Evolutionary conservation across 2,797 vertebrate genomes (phyloP).

Genomic region (Labroides dimidiatus): DNA sequence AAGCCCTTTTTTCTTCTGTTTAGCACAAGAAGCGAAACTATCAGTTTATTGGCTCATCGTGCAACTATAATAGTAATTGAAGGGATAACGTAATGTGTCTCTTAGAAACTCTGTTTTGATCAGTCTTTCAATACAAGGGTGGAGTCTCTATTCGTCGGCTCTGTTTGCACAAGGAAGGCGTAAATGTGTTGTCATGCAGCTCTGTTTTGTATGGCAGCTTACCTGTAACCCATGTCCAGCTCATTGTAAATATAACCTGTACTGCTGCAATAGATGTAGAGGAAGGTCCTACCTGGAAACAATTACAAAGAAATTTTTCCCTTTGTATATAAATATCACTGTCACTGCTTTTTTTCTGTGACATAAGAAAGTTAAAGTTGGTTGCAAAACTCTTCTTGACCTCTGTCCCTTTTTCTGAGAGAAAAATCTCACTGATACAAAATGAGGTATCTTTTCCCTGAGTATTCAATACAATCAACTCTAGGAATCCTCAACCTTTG

Average conservation of each 20-base stretch:
- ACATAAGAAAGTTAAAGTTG: constrained; percentile 10
- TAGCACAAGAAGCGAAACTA: background rate
- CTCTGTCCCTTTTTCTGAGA: constrained; percentile 16
- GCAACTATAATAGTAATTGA: background rate
- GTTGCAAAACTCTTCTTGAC: constrained; percentile 28
- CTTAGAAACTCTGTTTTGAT: constrained; percentile 15
- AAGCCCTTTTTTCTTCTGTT: no score
- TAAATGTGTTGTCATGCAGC: constrained; percentile 18
- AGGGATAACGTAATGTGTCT: constrained; percentile 3
- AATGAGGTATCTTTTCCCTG: constrained; percentile 33
- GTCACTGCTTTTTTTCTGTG: background rate
- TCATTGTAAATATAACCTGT: background rate
- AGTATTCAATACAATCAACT: constrained; percentile 57
- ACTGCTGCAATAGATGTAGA: constrained; percentile 3
- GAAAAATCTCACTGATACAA: constrained; percentile 26
- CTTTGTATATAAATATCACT: background rate
- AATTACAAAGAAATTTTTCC: background rate
- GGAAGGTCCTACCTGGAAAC: constrained; percentile 3
- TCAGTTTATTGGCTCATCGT: background rate
- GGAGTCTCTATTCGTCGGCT: constrained; percentile 56
- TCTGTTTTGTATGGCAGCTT: background rate
- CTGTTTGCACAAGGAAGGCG: constrained; percentile 71
- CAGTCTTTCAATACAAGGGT: constrained; percentile 42
- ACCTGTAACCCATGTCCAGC: constrained; percentile 8
- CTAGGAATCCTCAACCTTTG: constrained; percentile 65